Base-by-base conservation (phyloP, 2,888 invertebrate species). In the Agrochola lychnidis region DNA sequence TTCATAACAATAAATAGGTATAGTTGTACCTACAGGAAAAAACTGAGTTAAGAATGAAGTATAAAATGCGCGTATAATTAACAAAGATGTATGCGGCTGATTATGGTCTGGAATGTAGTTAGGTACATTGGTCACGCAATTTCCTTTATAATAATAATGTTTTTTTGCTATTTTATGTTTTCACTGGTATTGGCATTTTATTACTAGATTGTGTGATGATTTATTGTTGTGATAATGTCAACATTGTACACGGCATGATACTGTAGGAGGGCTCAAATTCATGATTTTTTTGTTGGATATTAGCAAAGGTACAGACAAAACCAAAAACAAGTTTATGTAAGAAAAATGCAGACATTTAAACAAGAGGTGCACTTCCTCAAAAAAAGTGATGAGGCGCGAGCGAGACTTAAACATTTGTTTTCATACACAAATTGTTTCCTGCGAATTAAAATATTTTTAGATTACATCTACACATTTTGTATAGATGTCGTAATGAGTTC, bases 101-200 rank as follows among this genome's bases (percentile, higher is more conserved):
- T 78, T 79, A 56, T 53, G 22, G 4, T 7, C 10, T 40, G 36
- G 16, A 53, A 45, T 71, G 30, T 68, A 62, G 36, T 51, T 12
- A n/a, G n/a, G n/a, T n/a, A 36, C 45, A 57, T 59, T 67, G 6
- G 61, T 62, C 77, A 82, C 77, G 82, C 67, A 30, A 71, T 66
- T n/a, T 74, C 36, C 36, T 66, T 36, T 64, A 22, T 19, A 30
- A 40, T 16, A 3, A 59, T 63, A n/a, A 36, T 74, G 16, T 30
- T 45, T 48, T 45, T 48, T 74, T 42, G 2, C 7, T 40, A 14
- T 66, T 69, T 48, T 63, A 70, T 57, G 22, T 25, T 42, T 4
- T 59, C 5, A 14, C 12, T 69, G 14, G 30, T 48, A 36, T 42
- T 10, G 7, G 40, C 19, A 40, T 67, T 72, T 64, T 30, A 57